Evolutionary conservation across 53 echinoderm and acorn worm species (phyloP).

Genomic region (Arbacia lixula): DNA sequence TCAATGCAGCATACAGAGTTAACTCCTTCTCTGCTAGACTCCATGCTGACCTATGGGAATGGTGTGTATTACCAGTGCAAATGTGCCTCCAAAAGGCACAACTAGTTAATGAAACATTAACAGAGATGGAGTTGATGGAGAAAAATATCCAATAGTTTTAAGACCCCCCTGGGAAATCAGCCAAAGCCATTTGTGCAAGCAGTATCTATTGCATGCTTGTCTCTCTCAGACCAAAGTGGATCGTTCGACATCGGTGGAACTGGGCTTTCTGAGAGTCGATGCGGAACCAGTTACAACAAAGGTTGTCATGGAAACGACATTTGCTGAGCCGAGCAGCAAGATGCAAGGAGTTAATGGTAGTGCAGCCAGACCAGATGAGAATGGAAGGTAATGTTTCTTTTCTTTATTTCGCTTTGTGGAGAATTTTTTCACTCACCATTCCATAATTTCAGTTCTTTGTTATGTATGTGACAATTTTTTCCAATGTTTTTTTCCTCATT

Average conservation of each 20-base stretch:
- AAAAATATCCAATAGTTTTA: too few species aligned
- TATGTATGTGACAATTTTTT: not conserved
- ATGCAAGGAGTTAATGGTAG: not conserved
- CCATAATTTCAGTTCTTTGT: not conserved
- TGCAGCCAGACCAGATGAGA: constrained; percentile 6
- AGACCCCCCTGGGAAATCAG: too few species aligned
- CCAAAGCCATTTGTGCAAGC: too few species aligned
- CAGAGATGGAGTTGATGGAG: too few species aligned
- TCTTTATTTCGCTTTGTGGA: not conserved
- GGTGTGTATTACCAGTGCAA: too few species aligned
- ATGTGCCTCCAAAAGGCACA: too few species aligned
- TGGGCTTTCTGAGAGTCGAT: constrained; percentile 54
- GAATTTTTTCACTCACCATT: not conserved
- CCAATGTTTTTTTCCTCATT: not conserved
- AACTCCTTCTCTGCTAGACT: too few species aligned
- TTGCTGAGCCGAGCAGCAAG: not conserved
- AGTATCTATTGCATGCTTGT: not conserved
- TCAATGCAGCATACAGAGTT: too few species aligned
- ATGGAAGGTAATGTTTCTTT: not conserved
- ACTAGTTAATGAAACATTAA: too few species aligned
- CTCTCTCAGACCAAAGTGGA: constrained; percentile 49
- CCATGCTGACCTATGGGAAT: too few species aligned
- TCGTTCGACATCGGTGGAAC: constrained; percentile 59
- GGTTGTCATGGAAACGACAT: constrained; percentile 34
- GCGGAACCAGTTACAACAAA: not conserved